Conservation (phyloP, 2,797 vertebrate species). For the Xerus rutilus region DNA sequence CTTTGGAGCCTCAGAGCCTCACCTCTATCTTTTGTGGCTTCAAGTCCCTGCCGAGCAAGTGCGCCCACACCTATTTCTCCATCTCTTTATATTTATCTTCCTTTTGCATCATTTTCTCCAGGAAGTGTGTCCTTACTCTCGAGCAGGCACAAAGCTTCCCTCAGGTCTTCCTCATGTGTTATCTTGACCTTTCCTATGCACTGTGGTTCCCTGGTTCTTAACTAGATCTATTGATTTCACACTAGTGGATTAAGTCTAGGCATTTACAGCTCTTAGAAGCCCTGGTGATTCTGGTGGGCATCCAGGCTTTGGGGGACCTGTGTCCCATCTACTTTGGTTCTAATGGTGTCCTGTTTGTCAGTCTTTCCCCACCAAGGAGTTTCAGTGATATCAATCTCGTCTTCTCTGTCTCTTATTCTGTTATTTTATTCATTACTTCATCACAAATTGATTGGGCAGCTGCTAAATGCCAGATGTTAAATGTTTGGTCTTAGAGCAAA, state of each 20-base stretch:
- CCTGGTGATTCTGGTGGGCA: neutral
- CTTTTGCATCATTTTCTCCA: neutral
- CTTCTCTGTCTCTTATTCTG: neutral
- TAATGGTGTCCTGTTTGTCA: no score
- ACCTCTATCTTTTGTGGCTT: neutral
- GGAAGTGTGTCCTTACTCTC: neutral
- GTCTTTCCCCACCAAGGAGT: neutral
- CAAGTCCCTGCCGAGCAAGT: neutral
- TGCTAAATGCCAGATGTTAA: neutral
- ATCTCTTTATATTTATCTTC: neutral
- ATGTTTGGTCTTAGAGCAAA: neutral
- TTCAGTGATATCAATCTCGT: neutral
- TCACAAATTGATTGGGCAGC: neutral
- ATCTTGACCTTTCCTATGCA: neutral
- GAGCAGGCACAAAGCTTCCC: neutral
- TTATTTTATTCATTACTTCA: neutral
- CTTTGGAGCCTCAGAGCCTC: neutral
- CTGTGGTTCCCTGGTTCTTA: neutral
- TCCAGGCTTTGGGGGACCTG: neutral
- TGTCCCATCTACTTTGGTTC: neutral
- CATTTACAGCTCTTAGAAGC: neutral
- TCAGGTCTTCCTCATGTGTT: neutral
- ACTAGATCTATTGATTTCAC: neutral
- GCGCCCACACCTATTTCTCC: neutral
- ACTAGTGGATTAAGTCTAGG: neutral